Conservation (phyloP, 2,113 vertebrate genomes). For the Panthera leo region DNA sequence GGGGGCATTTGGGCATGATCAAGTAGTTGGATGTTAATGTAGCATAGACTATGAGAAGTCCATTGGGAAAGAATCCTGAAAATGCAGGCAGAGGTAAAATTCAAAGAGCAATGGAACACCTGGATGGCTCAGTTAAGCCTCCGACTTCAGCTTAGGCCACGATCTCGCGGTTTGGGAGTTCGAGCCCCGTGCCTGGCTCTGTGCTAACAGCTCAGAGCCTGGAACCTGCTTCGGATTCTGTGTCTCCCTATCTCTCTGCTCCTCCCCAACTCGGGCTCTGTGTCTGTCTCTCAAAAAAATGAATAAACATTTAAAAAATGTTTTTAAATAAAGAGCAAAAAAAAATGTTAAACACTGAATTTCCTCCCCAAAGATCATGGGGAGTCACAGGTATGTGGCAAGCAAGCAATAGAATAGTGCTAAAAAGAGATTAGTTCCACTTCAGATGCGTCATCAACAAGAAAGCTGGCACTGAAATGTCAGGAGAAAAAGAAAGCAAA, state of each 20-base stretch:
- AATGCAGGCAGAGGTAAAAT: background rate
- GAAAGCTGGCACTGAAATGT: background rate
- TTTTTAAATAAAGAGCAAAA: background rate
- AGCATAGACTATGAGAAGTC: background rate
- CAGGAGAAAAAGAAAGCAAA: background rate
- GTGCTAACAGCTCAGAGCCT: too few relatives aligned
- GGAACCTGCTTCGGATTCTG: too few relatives aligned
- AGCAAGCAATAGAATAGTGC: background rate
- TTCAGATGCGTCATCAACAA: background rate
- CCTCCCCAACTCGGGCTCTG: too few relatives aligned
- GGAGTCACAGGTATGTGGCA: background rate
- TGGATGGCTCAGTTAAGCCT: too few relatives aligned
- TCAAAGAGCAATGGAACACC: background rate
- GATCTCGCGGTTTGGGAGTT: too few relatives aligned
- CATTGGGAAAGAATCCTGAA: background rate
- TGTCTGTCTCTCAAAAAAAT: too few relatives aligned
- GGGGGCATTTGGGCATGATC: background rate
- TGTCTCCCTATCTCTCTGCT: too few relatives aligned
- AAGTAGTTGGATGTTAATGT: background rate
- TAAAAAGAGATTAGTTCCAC: background rate
- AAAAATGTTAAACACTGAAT: background rate
- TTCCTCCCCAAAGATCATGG: background rate
- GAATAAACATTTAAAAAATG: too few relatives aligned
- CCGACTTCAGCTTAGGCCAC: too few relatives aligned
- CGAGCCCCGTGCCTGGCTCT: too few relatives aligned